phyloP scores from a whole-genome alignment of 2,113 vertebrate species.

The Albula glossodonta region DNA sequence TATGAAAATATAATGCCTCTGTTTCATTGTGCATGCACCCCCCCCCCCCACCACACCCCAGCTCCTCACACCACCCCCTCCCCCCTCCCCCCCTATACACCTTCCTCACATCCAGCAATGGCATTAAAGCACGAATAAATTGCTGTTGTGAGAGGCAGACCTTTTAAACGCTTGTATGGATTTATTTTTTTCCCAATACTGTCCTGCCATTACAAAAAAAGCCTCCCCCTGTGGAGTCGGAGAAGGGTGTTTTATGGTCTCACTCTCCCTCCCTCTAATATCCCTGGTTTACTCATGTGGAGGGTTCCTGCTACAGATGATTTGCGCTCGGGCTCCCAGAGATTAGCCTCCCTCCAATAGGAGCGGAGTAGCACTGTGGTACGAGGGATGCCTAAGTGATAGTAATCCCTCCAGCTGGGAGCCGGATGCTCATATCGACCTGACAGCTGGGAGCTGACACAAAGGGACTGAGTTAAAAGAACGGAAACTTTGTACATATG shows the following conservation, averaged over 20 bases:
- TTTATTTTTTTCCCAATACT: not conserved
- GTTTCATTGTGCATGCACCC: not conserved
- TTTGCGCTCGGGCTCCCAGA: conserved; percentile 1
- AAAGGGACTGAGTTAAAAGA: not conserved
- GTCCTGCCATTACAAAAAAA: not conserved
- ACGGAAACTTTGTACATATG: not conserved
- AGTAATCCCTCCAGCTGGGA: conserved; percentile 1
- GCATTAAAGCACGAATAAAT: not conserved
- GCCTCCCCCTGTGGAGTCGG: not conserved
- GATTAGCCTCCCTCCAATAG: conserved; percentile 13
- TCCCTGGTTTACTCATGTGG: not conserved
- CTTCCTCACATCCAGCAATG: conserved; percentile 22
- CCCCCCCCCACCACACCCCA: not conserved
- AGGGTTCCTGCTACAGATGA: not conserved
- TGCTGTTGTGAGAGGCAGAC: conserved; percentile 6
- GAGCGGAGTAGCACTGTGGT: not conserved
- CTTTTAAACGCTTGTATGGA: conserved; percentile 6
- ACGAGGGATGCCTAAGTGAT: not conserved
- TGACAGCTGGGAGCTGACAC: not conserved
- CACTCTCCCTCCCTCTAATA: not conserved
- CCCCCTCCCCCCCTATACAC: not conserved
- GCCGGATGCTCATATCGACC: not conserved
- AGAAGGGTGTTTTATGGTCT: conserved; percentile 13
- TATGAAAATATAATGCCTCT: conserved; percentile 19
- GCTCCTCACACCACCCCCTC: not conserved